These are phyloP conservation scores for Heliocidaris erythrogramma DNA, from an alignment of 35 echinoderm and acorn worm genomes.

Conservation along the genomic window DNA sequence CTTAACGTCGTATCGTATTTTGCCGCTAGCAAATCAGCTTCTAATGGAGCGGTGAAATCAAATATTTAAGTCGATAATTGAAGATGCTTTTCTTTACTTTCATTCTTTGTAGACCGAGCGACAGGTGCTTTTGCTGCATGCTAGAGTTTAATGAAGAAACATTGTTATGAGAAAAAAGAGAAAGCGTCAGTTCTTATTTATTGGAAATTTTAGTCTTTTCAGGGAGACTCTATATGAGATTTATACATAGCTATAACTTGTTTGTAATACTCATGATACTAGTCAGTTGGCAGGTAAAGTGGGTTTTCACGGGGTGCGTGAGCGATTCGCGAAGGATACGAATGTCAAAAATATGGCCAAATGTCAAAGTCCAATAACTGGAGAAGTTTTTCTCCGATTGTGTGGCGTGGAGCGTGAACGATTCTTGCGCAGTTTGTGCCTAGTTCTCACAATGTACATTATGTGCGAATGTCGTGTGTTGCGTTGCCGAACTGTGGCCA, in stretches of 20 bases:
- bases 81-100: slow-evolving; percentile 13
- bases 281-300: not conserved
- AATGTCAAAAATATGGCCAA: too few relatives aligned
- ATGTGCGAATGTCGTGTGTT: too few relatives aligned
- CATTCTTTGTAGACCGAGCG: not conserved
- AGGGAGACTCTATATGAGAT: not conserved
- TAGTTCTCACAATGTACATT: too few relatives aligned
- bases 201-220: not conserved
- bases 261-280: too few relatives aligned
- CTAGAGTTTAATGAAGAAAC: slow-evolving; percentile 3
- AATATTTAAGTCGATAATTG: slow-evolving; percentile 47
- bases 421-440: too few relatives aligned
- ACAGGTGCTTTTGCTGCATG: slow-evolving; percentile 14
- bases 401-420: too few relatives aligned
- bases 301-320: too few relatives aligned
- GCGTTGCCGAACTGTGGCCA: too few relatives aligned
- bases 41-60: slow-evolving; percentile 26
- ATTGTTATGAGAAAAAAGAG: slow-evolving; percentile 6
- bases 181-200: not conserved
- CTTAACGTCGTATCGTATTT: not conserved
- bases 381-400: too few relatives aligned
- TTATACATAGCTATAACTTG: not conserved
- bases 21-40: not conserved
- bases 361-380: too few relatives aligned
- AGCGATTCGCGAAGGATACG: too few relatives aligned